These are phyloP conservation scores for Myotis myotis DNA, from an alignment of 2,797 vertebrate genomes.

Conservation along the genomic window DNA sequence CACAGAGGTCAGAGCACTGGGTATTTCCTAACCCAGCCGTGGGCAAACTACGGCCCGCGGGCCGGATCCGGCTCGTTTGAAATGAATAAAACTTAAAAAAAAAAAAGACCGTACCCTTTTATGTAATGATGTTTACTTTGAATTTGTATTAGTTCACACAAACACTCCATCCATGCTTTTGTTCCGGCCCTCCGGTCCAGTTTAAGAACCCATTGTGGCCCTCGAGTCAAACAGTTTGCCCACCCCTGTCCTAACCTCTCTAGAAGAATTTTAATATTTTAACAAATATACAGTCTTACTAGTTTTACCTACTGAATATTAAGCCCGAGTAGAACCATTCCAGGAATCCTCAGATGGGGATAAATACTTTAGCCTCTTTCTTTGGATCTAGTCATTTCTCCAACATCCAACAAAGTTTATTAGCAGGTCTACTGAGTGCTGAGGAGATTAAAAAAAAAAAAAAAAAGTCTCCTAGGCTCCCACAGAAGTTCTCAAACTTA, in stretches of 20 bases:
- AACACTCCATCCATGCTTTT: too few relatives aligned
- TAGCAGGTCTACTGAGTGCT: neutral
- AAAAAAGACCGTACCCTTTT: too few relatives aligned
- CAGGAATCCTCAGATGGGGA: neutral
- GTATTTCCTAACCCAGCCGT: neutral
- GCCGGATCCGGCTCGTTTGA: too few relatives aligned
- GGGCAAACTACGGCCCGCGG: too few relatives aligned
- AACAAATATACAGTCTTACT: neutral
- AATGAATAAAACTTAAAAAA: too few relatives aligned
- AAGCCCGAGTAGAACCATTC: neutral
- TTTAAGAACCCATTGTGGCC: too few relatives aligned
- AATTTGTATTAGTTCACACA: too few relatives aligned
- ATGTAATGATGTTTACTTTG: too few relatives aligned
- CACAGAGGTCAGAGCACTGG: neutral
- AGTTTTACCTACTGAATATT: neutral
- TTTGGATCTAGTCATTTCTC: slow-evolving; percentile 33
- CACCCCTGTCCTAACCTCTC: neutral
- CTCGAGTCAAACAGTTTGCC: too few relatives aligned
- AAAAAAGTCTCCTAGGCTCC: neutral
- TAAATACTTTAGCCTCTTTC: neutral
- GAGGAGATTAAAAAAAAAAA: neutral
- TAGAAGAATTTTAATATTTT: neutral
- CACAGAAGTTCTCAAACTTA: neutral
- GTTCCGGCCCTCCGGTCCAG: too few relatives aligned
- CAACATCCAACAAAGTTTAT: neutral